Evolutionary conservation across 2,888 invertebrate species (phyloP).

Genomic region (Pegoplata infirma): DNA sequence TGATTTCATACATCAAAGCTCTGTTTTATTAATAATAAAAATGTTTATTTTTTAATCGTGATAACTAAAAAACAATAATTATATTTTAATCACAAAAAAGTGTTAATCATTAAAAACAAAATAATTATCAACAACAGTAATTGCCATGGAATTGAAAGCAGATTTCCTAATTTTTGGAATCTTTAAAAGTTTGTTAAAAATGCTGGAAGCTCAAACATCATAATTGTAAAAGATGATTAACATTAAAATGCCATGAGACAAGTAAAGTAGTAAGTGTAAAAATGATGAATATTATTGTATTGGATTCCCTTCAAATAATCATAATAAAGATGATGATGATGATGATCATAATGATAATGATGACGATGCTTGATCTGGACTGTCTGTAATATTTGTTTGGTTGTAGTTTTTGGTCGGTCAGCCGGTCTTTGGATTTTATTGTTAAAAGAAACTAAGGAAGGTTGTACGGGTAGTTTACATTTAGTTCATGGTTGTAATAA

Average conservation of each 20-base stretch:
- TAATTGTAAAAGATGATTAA: neutral
- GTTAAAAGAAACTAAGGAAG: slow-evolving; percentile 5
- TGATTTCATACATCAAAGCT: neutral
- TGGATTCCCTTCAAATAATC: neutral
- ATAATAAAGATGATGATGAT: neutral
- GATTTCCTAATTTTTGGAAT: neutral
- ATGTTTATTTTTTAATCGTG: neutral
- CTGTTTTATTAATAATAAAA: neutral
- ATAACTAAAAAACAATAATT: slow-evolving; percentile 5
- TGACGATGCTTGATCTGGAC: no score
- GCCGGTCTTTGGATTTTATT: neutral
- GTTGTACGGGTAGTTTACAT: slow-evolving; percentile 32
- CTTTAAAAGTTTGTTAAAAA: neutral
- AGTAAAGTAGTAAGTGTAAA: no score
- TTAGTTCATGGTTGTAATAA: slow-evolving; percentile 58
- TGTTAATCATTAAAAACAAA: neutral
- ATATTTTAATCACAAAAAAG: neutral
- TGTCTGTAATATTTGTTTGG: no score
- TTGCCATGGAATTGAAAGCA: neutral
- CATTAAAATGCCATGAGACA: no score
- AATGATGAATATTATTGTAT: neutral
- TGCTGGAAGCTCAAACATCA: neutral
- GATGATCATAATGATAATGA: no score
- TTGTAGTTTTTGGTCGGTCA: no score
- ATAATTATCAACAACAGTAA: neutral